Evolutionary conservation across 2,113 vertebrate genomes (phyloP).

Genomic region (Sinocyclocheilus rhinocerous): DNA sequence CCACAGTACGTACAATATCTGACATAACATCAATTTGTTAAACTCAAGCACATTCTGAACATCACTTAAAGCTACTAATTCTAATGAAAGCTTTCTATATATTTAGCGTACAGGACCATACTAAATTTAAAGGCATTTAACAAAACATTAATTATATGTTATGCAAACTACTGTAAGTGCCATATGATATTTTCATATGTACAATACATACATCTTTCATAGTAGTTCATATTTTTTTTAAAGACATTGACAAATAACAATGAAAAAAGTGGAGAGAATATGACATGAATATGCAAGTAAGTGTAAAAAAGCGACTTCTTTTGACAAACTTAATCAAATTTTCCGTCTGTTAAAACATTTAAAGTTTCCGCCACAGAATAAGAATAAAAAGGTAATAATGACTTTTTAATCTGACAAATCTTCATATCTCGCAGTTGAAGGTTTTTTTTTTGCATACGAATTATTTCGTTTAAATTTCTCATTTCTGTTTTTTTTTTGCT

Average conservation of each 20-base stretch:
- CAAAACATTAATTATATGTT: conserved; percentile 16
- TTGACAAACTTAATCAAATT: background rate
- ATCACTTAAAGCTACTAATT: conserved; percentile 28
- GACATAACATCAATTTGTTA: conserved; percentile 15
- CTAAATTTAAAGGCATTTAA: background rate
- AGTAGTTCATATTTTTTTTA: background rate
- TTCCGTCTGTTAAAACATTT: too few relatives aligned
- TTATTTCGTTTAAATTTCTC: too few relatives aligned
- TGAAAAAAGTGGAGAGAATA: background rate
- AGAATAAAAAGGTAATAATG: too few relatives aligned
- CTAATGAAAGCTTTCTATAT: conserved; percentile 21
- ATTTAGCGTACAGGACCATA: conserved; percentile 4
- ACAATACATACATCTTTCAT: conserved; percentile 30
- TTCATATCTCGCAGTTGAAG: too few relatives aligned
- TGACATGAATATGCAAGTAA: background rate
- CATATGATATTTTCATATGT: background rate
- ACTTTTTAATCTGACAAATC: too few relatives aligned
- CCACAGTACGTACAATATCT: conserved; percentile 9
- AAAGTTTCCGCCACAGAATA: too few relatives aligned
- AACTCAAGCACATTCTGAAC: conserved; percentile 23
- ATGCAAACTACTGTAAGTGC: conserved; percentile 25
- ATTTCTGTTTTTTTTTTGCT: too few relatives aligned
- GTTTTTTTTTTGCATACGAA: too few relatives aligned
- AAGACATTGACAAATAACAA: background rate
- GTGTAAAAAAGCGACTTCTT: background rate